A percentile compares a stretch with the other conserved stretches of the same genome.
Conservation (phyloP, 2,888 invertebrate genomes). For the Tanytarsus gracilentus region DNA sequence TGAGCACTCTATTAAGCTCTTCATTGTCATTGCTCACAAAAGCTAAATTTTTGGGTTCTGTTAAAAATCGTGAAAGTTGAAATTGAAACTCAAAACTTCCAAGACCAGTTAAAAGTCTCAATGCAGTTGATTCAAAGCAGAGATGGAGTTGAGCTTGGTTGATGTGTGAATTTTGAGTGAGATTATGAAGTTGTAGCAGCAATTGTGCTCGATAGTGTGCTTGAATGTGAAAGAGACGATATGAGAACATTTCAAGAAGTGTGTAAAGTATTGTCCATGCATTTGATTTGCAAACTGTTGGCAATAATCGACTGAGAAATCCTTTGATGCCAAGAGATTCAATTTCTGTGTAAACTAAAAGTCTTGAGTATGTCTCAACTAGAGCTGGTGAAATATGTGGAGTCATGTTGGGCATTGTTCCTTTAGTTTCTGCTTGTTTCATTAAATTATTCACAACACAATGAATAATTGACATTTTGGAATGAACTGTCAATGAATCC, state of each 20-base stretch:
- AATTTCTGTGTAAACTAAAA: slow-evolving; percentile 92
- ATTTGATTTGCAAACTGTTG: slow-evolving; percentile 83
- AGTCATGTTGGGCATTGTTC: slow-evolving; percentile 57
- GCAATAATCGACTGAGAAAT: slow-evolving; percentile 84
- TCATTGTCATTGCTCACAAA: slow-evolving; percentile 90
- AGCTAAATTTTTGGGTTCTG: slow-evolving; percentile 69
- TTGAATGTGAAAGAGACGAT: slow-evolving; percentile 91
- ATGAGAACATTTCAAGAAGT: slow-evolving; percentile 91
- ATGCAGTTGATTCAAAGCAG: slow-evolving; percentile 85
- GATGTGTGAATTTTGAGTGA: slow-evolving; percentile 85
- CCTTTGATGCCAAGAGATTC: slow-evolving; percentile 95
- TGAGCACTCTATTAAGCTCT: slow-evolving; percentile 86
- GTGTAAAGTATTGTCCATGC: slow-evolving; percentile 96
- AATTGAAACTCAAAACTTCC: slow-evolving; percentile 94
- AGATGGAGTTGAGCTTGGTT: slow-evolving; percentile 91
- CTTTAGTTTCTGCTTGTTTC: slow-evolving; percentile 79
- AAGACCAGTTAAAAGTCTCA: slow-evolving; percentile 76
- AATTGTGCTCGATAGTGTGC: slow-evolving; percentile 91
- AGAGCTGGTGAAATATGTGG: slow-evolving; percentile 71
- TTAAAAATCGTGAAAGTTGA: slow-evolving; percentile 82
- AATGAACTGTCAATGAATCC: slow-evolving; percentile 89
- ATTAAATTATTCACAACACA: slow-evolving; percentile 82
- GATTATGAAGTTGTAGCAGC: slow-evolving; percentile 80
- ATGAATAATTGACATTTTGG: slow-evolving; percentile 83
- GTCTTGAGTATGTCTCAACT: slow-evolving; percentile 87